Evolutionary conservation across 2,113 vertebrate genomes (phyloP), one percentile per base, ranked within the genome.

Genomic region (Coracopsis vasa): DNA sequence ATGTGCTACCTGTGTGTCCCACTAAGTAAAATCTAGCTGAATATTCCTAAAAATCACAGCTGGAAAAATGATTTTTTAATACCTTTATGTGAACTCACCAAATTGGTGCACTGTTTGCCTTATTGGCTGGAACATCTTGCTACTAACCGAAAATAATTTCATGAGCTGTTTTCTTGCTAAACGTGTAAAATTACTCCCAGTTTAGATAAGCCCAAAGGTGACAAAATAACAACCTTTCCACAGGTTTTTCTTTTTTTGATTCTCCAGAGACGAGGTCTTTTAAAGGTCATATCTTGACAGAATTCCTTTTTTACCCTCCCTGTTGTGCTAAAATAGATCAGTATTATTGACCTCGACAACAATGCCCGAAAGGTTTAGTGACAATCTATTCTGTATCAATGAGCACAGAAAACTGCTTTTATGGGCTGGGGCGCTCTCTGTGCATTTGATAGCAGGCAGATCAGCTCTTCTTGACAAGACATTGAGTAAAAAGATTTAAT

Each of bases 261-360:
- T 96, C 80, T 84, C 77, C 27, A 21, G 78, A 89, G 85, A 97
- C 1, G 44, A 98, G 97, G 91, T 95, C 96, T 94, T 96, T 96
- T 96, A 97, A 96, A 98, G 97, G 94, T 98, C 97, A 95, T 74
- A 87, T 97, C 96, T 97, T 96, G 95, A 97, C 80, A 96, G 92
- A 94, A 93, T 83, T 91, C 84, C 84, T 77, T 83, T 74, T 83
- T 74, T 60, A 19, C 51, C 70, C 74, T 58, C 75, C 66, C 45
- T 27, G 88, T 97, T 93, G 96, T 83, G 70, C 54, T 97, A 92
- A 88, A 97, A 88, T 61, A 95, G 95, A 97, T 97, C 97, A 96
- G 95, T 44, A 3, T 75, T 86, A 95, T 95, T 97, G 98, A 98
- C 97, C 98, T 98, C 97, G 97, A 97, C 89, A 95, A 86, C 80